These are phyloP conservation scores for Abramis brama DNA, from an alignment of 2,113 vertebrate species.

Conservation along the genomic window DNA sequence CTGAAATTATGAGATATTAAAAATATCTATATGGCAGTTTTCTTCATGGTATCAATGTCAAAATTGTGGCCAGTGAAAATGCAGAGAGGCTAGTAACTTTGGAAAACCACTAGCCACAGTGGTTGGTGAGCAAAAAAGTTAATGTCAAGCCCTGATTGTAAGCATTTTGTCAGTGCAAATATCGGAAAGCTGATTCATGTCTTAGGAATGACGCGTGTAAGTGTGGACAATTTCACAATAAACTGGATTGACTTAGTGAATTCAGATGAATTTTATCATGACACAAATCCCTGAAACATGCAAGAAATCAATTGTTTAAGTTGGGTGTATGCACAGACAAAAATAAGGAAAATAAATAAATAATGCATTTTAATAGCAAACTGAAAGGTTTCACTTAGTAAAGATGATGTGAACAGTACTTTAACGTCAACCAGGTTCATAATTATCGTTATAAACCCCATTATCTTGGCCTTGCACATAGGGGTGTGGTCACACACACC, in stretches of 20 bases:
- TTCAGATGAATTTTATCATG: not conserved
- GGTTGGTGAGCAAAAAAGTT: too few relatives aligned
- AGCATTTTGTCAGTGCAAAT: not conserved
- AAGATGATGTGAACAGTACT: not conserved
- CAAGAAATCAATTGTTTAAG: not conserved
- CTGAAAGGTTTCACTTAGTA: not conserved
- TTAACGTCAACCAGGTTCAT: not conserved
- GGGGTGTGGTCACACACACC: conserved; percentile 60
- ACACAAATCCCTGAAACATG: not conserved
- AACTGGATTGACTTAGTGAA: not conserved
- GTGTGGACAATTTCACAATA: not conserved
- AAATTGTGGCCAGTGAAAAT: too few relatives aligned
- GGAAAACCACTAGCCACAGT: too few relatives aligned
- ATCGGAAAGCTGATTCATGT: not conserved
- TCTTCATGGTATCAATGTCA: too few relatives aligned
- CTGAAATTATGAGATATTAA: too few relatives aligned
- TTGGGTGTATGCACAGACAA: not conserved
- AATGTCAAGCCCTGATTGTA: too few relatives aligned
- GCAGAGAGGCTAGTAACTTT: too few relatives aligned
- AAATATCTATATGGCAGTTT: too few relatives aligned
- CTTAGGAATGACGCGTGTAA: not conserved
- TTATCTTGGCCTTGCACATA: conserved; percentile 61
- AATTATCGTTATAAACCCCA: conserved; percentile 34
- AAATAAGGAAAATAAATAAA: not conserved
- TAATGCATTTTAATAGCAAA: not conserved